Conservation (phyloP, 2,888 invertebrate genomes). For the Plusia festucae region DNA sequence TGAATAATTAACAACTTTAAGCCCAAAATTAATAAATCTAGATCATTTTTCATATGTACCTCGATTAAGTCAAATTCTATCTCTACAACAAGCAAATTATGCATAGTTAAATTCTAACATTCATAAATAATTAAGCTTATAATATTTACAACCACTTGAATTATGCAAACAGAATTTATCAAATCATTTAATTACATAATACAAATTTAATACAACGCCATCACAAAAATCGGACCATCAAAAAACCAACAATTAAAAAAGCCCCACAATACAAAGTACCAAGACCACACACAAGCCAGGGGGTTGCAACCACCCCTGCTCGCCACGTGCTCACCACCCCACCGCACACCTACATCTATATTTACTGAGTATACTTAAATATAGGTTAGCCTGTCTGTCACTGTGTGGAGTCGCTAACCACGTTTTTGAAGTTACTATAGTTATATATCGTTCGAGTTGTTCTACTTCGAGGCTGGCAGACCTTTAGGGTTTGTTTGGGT, state of each 20-base stretch:
- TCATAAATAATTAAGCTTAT: no score
- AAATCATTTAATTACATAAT: no score
- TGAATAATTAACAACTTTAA: no score
- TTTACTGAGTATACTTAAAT: conserved; percentile 74
- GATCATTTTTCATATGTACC: no score
- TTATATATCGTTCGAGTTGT: conserved; percentile 22
- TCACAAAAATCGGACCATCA: background rate
- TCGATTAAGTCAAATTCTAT: no score
- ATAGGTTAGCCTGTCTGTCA: conserved; percentile 77
- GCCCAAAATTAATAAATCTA: no score
- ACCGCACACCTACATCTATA: conserved; percentile 51
- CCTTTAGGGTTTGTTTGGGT: background rate
- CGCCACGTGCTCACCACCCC: conserved; percentile 77
- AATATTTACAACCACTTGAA: no score
- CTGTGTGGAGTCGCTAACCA: conserved; percentile 54
- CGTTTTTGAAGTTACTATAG: conserved; percentile 45
- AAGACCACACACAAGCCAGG: conserved; percentile 70
- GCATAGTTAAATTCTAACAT: no score
- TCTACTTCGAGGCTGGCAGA: conserved; percentile 25
- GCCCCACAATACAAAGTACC: conserved; percentile 57
- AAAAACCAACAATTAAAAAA: background rate
- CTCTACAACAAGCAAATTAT: no score
- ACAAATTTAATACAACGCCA: no score
- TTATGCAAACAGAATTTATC: no score
- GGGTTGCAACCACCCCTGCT: conserved; percentile 71